Evolutionary conservation across 2,888 invertebrate genomes (phyloP), one percentile per base, ranked within the genome.

Genomic region (Cistogaster globosa): DNA sequence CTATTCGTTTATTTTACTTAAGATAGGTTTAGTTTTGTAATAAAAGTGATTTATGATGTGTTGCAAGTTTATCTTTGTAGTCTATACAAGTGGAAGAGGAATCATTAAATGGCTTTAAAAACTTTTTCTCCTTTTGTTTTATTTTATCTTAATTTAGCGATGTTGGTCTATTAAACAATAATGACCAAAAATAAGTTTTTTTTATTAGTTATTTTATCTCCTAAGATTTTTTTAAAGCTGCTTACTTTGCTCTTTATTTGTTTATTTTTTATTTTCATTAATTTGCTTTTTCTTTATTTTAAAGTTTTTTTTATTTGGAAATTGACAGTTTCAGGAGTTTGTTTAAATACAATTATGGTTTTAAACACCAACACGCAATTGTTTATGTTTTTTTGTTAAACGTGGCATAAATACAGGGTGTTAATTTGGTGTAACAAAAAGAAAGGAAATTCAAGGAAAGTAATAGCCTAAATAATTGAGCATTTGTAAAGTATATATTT

Each of bases 11-110:
- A 82, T 67, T 79, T 85, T 51, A 55, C 60, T 77, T 71, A 18
- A 82, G 72, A 76, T 79, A 79, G 82, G 78, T 85, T 85, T 82
- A 75, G 78, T 82, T 85, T 79, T 67, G 45, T 63, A 85, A 82
- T 82, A 78, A 85, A 84, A 85, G 74, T 85, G 85, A 85, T 85
- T 85, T 82, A 85, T 85, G 82, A 85, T 82, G 85, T 82, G 82
- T 79, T 85, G 65, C 65, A 75, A 85, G 81, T 82, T 80, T 82
- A 67, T 82, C 75, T 79, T 20, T 60, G 68, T 45, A 53, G 51
- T 69, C 42, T 69, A n/a, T 55, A 20, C 26, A 22, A 80, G 32
- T 67, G 45, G 69, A 63, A 55, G 53, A 65, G 65, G 32, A 78
- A 82, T 82, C 85, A 78, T 85, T 82, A 85, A 82, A 82, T 82